phyloP scores from a whole-genome alignment of 2,797 vertebrate species.

The Aplochiton taeniatus region DNA sequence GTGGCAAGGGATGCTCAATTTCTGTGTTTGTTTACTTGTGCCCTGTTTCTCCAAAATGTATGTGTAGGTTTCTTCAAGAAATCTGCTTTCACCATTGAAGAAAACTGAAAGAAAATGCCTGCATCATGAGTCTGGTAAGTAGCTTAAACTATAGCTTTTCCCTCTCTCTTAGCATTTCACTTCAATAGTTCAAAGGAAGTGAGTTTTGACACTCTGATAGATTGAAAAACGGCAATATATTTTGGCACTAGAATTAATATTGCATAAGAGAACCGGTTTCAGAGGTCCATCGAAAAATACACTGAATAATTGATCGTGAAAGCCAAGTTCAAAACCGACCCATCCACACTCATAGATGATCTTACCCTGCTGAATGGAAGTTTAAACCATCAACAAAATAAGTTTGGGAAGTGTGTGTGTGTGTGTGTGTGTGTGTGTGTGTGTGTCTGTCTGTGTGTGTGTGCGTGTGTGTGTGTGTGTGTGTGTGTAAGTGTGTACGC shows the following conservation, averaged over 20 bases:
- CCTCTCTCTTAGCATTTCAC: constrained; percentile 32
- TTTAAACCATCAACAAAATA: background rate
- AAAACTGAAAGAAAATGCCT: too few species aligned
- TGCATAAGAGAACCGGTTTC: constrained; percentile 68
- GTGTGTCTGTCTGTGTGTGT: too few species aligned
- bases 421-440: too few species aligned
- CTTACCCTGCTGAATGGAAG: constrained; percentile 6
- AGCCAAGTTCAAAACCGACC: constrained; percentile 68
- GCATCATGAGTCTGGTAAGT: too few species aligned
- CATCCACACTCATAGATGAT: constrained; percentile 50
- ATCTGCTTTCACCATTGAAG: too few species aligned
- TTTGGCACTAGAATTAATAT: constrained; percentile 75
- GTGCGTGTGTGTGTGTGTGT: too few species aligned
- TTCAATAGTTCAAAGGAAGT: constrained; percentile 20
- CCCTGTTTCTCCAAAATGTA: too few species aligned
- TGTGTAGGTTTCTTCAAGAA: too few species aligned
- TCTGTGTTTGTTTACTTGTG: too few species aligned
- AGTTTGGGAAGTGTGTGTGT: background rate
- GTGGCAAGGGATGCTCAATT: too few species aligned
- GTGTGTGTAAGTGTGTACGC: too few species aligned
- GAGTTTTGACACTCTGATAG: constrained; percentile 52
- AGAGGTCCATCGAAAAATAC: constrained; percentile 70
- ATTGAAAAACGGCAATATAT: constrained; percentile 69
- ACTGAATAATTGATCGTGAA: constrained; percentile 73
- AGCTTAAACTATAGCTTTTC: background rate